Conservation (phyloP, 2,888 invertebrate species). For the Melanostoma mellinum region DNA sequence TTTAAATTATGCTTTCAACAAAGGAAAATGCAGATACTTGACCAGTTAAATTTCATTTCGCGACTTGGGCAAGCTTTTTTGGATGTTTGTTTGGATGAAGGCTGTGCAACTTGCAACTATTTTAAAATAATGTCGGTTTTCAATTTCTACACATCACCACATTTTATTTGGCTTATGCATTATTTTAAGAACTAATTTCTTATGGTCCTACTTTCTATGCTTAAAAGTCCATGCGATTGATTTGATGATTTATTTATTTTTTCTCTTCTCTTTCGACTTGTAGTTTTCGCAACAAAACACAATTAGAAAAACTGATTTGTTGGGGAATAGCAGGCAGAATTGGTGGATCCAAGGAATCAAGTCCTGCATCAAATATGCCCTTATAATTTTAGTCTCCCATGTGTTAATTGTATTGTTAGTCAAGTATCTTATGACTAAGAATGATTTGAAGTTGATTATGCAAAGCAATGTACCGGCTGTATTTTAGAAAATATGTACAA, state of each 20-base stretch:
- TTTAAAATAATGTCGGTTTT: too few species aligned
- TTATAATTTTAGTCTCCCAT: constrained; percentile 75
- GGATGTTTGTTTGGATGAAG: too few species aligned
- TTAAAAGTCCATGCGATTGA: too few species aligned
- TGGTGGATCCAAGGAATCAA: constrained; percentile 74
- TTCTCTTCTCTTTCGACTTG: constrained; percentile 59
- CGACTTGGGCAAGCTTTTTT: too few species aligned
- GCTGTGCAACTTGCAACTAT: too few species aligned
- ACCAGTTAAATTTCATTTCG: too few species aligned
- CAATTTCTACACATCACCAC: too few species aligned
- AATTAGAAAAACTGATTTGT: constrained; percentile 51
- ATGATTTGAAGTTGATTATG: constrained; percentile 77
- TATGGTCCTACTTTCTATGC: too few species aligned
- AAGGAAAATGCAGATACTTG: too few species aligned
- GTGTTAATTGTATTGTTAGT: constrained; percentile 74
- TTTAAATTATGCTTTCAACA: too few species aligned
- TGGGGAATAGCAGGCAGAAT: constrained; percentile 66
- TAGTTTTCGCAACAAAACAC: constrained; percentile 60
- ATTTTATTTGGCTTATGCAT: too few species aligned
- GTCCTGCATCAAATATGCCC: constrained; percentile 76
- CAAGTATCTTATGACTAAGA: constrained; percentile 75
- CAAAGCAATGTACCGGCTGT: constrained; percentile 76
- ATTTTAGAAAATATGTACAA: constrained; percentile 67
- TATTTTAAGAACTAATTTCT: too few species aligned
- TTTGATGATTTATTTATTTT: constrained; percentile 19